A percentile compares a stretch with the other conserved stretches of the same genome.
Conservation (phyloP, 2,888 invertebrate species). For the Drosophila seclusa region DNA sequence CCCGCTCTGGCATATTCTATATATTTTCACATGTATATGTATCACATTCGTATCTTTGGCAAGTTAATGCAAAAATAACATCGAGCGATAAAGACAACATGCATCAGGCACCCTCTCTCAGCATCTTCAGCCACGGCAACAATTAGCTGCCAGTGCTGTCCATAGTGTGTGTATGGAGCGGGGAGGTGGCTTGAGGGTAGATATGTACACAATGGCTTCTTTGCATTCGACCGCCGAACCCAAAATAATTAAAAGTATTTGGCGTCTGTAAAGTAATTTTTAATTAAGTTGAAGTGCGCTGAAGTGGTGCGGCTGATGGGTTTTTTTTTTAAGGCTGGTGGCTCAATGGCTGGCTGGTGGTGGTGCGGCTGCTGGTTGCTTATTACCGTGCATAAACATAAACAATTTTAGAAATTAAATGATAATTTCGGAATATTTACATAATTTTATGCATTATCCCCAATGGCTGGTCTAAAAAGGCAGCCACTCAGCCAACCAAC, state of each 20-base stretch:
- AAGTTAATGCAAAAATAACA: constrained; percentile 57
- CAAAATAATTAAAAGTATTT: constrained; percentile 80
- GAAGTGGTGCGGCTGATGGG: constrained; percentile 51
- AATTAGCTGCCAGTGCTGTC: constrained; percentile 27
- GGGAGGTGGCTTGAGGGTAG: background rate
- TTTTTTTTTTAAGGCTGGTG: constrained; percentile 26
- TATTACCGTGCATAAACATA: constrained; percentile 77
- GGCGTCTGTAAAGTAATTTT: constrained; percentile 80
- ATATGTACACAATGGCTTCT: constrained; percentile 48
- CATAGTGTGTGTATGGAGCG: constrained; percentile 7
- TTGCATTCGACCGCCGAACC: constrained; percentile 77
- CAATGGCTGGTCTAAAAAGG: constrained; percentile 33
- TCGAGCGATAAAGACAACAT: constrained; percentile 22
- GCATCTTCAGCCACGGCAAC: constrained; percentile 15
- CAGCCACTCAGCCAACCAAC: constrained; percentile 5
- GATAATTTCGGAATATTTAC: constrained; percentile 76
- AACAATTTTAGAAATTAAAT: constrained; percentile 78
- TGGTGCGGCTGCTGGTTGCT: constrained; percentile 55
- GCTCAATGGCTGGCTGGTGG: constrained; percentile 18
- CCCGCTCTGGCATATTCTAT: background rate
- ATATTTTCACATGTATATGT: background rate
- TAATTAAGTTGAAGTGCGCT: constrained; percentile 78
- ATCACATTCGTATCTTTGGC: constrained; percentile 11
- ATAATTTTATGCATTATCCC: constrained; percentile 77
- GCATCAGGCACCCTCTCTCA: background rate